phyloP scores from a whole-genome alignment of 2,113 vertebrate species.

The Anser cygnoides region DNA sequence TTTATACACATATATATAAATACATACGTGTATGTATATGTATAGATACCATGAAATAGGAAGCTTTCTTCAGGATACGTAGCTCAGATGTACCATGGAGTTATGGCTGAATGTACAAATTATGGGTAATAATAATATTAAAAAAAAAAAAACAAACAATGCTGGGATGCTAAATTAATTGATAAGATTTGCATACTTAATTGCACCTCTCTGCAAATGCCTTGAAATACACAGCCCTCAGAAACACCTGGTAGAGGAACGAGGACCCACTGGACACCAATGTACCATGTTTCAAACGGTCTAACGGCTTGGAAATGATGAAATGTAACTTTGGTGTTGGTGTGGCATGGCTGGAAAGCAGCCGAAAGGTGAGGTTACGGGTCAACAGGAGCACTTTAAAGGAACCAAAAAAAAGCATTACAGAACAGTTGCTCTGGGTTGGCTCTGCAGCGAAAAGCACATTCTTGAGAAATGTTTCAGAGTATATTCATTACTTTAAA shows the following conservation, averaged over 20 bases:
- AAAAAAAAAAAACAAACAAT: background rate
- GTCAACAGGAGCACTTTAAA: background rate
- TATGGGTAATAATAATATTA: accelerated
- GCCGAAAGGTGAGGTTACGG: background rate
- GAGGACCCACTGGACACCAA: background rate
- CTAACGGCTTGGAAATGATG: background rate
- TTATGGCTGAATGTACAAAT: background rate
- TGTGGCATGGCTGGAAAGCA: background rate
- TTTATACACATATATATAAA: background rate
- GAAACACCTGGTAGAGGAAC: accelerated
- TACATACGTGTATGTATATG: background rate
- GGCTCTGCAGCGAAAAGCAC: background rate
- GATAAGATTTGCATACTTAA: background rate
- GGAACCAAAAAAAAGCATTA: background rate
- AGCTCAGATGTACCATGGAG: background rate
- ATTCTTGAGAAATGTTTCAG: background rate
- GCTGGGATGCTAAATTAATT: background rate
- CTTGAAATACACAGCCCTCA: background rate
- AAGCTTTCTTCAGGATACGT: background rate
- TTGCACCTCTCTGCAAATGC: background rate
- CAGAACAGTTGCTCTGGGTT: background rate
- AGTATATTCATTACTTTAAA: background rate
- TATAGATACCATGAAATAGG: background rate
- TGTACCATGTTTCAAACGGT: background rate
- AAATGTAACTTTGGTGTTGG: background rate